These are phyloP conservation scores for Clytia hemisphaerica DNA, from an alignment of 30 jellyfish, hydroid and myxozoan species.

Conservation along the genomic window DNA sequence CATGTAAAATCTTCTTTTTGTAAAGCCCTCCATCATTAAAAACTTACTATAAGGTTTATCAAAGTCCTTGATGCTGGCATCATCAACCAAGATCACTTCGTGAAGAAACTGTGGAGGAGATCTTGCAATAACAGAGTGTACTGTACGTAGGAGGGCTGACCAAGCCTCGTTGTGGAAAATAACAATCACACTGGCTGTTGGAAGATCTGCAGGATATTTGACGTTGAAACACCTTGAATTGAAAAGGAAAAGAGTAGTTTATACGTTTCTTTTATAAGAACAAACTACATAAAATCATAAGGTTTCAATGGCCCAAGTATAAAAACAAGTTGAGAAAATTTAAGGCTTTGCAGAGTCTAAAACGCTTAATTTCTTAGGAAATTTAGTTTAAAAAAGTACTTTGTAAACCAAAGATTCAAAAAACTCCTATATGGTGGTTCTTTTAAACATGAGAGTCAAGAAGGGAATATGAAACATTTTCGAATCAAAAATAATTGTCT, in stretches of 20 bases:
- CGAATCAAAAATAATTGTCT: no score
- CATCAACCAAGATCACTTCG: slow-evolving; percentile 91
- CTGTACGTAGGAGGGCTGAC: slow-evolving; percentile 92
- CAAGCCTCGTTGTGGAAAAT: slow-evolving; percentile 97
- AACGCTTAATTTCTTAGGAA: no score
- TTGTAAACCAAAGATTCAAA: not conserved
- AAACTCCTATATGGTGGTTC: not conserved
- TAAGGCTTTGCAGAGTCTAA: no score
- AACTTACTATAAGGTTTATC: no score
- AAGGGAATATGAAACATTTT: no score
- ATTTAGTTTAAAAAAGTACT: no score
- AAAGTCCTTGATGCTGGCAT: slow-evolving; percentile 63
- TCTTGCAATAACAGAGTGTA: slow-evolving; percentile 88
- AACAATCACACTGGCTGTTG: slow-evolving; percentile 91
- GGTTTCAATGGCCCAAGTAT: no score
- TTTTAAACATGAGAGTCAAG: no score
- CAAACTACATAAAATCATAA: not conserved
- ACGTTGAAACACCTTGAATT: slow-evolving; percentile 54
- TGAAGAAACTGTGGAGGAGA: slow-evolving; percentile 72
- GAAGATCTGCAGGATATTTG: slow-evolving; percentile 59
- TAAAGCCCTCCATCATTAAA: no score
- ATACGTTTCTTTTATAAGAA: not conserved
- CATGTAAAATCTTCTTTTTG: no score
- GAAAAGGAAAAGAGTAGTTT: not conserved
- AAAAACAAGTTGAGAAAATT: no score